Evolutionary conservation across 1,140 invertebrate species (phyloP), one percentile per base, ranked within the genome.

Genomic region (Hormaphis cornu): DNA sequence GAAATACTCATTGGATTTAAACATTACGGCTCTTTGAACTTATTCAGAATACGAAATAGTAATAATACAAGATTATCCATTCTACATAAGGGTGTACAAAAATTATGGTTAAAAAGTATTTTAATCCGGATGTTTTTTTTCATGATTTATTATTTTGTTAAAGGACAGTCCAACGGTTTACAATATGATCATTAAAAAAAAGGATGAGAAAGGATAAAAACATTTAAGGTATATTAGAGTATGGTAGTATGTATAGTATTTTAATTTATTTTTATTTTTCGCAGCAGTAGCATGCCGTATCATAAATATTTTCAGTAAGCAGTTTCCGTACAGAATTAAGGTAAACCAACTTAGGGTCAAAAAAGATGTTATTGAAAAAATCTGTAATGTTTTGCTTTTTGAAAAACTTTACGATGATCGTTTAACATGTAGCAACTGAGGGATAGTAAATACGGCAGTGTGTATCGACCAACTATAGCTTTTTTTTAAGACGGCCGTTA

Each of bases 271-370:
- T n/a, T n/a, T n/a, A n/a, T n/a, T n/a, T n/a, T 33, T 33, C 5
- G 30, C 30, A 37, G 12, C 0, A 37, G 18, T 22, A 22, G 14
- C n/a, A 53, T 22, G n/a, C n/a, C n/a, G n/a, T 7, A 56, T 22
- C 30, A 35, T 56, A 56, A 56, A 56, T 56, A 37, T 56, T 20
- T 20, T 56, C 37, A 56, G 53, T 56, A 37, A 33, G 53, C 53
- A 22, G 37, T 56, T 56, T 35, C 22, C 20, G n/a, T n/a, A n/a
- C n/a, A n/a, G n/a, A n/a, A n/a, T n/a, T n/a, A n/a, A n/a, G n/a
- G n/a, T n/a, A 22, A 42, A 56, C 35, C 35, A 24, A 56, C 33
- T 14, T 18, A 4, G 33, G n/a, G n/a, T n/a, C n/a, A n/a, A n/a
- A n/a, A 37, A 56, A 37, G 1, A 56, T 18, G 12, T 35, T 53